A percentile compares a stretch with the other conserved stretches of the same genome.
Evolutionary conservation across 2,888 invertebrate species (phyloP).

Genomic region (Scaptomyza polygonia): DNA sequence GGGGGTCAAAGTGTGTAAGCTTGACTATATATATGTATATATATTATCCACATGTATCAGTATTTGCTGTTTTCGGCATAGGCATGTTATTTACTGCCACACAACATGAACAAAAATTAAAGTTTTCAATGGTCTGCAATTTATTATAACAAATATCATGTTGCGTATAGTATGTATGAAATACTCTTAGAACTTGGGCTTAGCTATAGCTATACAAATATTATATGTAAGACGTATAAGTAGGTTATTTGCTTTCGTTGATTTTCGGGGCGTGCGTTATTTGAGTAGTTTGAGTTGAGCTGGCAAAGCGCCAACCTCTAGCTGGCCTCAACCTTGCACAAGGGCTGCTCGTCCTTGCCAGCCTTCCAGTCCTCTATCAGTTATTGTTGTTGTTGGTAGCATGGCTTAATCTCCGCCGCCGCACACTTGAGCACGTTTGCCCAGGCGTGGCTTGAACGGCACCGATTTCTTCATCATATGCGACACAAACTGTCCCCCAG

Average conservation of each 20-base stretch:
- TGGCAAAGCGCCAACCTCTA: constrained; percentile 46
- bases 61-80: neutral
- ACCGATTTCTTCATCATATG: constrained; percentile 85
- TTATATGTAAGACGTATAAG: constrained; percentile 43
- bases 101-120: neutral
- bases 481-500: constrained; percentile 84
- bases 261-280: constrained; percentile 50
- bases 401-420: constrained; percentile 66
- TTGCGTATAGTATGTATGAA: constrained; percentile 43
- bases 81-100: neutral
- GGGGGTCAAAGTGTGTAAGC: constrained; percentile 14
- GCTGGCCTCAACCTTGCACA: constrained; percentile 75
- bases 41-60: neutral
- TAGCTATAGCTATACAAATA: constrained; percentile 43
- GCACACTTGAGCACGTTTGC: constrained; percentile 82
- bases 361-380: constrained; percentile 17
- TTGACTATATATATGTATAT: neutral
- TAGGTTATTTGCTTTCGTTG: constrained; percentile 56
- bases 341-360: constrained; percentile 45
- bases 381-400: constrained; percentile 61
- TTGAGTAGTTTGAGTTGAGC: constrained; percentile 49
- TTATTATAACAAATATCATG: constrained; percentile 57
- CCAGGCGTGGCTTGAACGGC: constrained; percentile 85
- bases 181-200: constrained; percentile 40
- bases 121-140: constrained; percentile 52